These are phyloP conservation scores for Drosophila neotestacea DNA, from an alignment of 2,888 invertebrate genomes.

Conservation along the genomic window DNA sequence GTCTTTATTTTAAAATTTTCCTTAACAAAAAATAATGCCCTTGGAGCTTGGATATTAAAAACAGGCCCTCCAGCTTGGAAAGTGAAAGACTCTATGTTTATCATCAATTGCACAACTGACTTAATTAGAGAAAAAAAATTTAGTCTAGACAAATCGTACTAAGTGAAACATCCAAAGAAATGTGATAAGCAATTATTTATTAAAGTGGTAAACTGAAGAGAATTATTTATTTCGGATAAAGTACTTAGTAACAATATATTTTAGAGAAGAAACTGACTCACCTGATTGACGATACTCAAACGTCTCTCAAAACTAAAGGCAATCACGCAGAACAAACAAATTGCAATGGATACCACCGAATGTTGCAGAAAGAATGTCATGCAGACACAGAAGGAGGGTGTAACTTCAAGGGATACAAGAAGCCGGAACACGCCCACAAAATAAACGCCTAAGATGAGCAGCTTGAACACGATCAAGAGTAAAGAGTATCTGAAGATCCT, in stretches of 20 bases:
- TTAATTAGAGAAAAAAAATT: background rate
- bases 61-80: too few relatives aligned
- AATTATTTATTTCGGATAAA: background rate
- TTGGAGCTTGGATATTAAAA: too few relatives aligned
- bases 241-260: background rate
- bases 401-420: conserved; percentile 75
- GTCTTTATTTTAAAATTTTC: too few relatives aligned
- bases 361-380: conserved; percentile 83
- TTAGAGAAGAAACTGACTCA: conserved; percentile 48
- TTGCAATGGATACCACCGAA: conserved; percentile 82
- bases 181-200: background rate
- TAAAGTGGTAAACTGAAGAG: too few relatives aligned
- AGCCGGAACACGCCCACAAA: conserved; percentile 82
- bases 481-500: conserved; percentile 82
- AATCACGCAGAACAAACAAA: conserved; percentile 82
- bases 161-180: background rate
- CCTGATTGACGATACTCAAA: conserved; percentile 83
- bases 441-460: conserved; percentile 77
- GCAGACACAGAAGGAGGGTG: conserved; percentile 81
- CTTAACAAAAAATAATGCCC: too few relatives aligned
- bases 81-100: too few relatives aligned
- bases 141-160: conserved; percentile 2
- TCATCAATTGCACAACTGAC: too few relatives aligned
- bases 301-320: conserved; percentile 82
- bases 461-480: conserved; percentile 74